Evolutionary conservation across 2,113 vertebrate species (phyloP).

Genomic region (Cololabis saira): DNA sequence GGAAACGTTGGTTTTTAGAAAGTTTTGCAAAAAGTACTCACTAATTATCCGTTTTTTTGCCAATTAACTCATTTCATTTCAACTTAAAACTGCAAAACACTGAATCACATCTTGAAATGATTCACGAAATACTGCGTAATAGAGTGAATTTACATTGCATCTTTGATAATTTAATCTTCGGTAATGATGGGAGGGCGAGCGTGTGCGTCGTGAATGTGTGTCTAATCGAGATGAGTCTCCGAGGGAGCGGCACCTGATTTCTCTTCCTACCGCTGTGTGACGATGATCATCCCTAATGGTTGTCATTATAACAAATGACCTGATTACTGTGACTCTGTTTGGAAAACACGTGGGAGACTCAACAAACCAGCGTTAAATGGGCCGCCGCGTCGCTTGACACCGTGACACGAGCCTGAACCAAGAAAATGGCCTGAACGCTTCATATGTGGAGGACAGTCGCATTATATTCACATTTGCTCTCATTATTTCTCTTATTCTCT

Average conservation of each 20-base stretch:
- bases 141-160: background rate
- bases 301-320: slow-evolving; percentile 84
- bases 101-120: background rate
- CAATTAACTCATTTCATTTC: background rate
- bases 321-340: slow-evolving; percentile 79
- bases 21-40: background rate
- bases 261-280: slow-evolving; percentile 68
- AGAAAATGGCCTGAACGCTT: background rate
- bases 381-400: slow-evolving; percentile 58
- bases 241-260: slow-evolving; percentile 66
- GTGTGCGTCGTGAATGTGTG: slow-evolving; percentile 14
- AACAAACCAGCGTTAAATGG: slow-evolving; percentile 71
- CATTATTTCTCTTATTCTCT: no score
- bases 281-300: slow-evolving; percentile 75
- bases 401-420: slow-evolving; percentile 43
- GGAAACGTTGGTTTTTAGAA: no score
- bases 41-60: background rate
- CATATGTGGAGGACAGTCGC: no score
- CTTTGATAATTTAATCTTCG: slow-evolving; percentile 8
- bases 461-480: no score
- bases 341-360: slow-evolving; percentile 70
- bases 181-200: slow-evolving; percentile 16
- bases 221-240: slow-evolving; percentile 55
- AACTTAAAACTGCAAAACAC: background rate
- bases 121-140: background rate